Evolutionary conservation across 1,140 invertebrate genomes (phyloP).

Genomic region (Rhagoletis zephyria): DNA sequence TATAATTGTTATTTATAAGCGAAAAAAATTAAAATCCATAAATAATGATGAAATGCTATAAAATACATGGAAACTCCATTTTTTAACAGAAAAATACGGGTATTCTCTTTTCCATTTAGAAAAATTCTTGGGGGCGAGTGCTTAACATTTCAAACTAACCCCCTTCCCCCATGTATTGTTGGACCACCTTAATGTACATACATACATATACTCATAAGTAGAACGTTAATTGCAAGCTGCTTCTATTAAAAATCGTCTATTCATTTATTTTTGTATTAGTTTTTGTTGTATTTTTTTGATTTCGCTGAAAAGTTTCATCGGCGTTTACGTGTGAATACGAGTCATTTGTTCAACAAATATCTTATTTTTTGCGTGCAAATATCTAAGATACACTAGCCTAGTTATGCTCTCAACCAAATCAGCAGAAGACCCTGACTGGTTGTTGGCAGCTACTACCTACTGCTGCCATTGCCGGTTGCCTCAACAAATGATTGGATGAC

Average conservation of each 20-base stretch:
- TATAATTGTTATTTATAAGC: too few relatives aligned
- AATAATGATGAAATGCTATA: too few relatives aligned
- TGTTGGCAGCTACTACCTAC: not conserved
- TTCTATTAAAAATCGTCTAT: constrained; percentile 3
- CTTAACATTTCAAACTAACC: too few relatives aligned
- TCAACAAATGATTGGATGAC: constrained; percentile 31
- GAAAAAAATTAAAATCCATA: too few relatives aligned
- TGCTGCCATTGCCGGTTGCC: not conserved
- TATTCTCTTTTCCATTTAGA: too few relatives aligned
- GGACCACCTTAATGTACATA: too few relatives aligned
- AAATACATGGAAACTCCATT: too few relatives aligned
- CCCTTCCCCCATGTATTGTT: too few relatives aligned
- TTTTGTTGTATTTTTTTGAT: constrained; percentile 1
- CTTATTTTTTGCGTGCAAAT: constrained; percentile 71
- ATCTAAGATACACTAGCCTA: constrained; percentile 73
- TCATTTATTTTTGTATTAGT: not conserved
- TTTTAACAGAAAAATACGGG: too few relatives aligned
- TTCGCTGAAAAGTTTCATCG: constrained; percentile 36
- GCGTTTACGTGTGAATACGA: constrained; percentile 29
- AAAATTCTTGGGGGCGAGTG: too few relatives aligned
- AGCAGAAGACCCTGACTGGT: constrained; percentile 68
- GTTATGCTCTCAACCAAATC: constrained; percentile 72
- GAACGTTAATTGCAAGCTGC: not conserved
- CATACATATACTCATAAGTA: not conserved
- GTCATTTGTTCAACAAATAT: constrained; percentile 51